Evolutionary conservation across 2,888 invertebrate genomes (phyloP).

Genomic region (Papilio elwesi): DNA sequence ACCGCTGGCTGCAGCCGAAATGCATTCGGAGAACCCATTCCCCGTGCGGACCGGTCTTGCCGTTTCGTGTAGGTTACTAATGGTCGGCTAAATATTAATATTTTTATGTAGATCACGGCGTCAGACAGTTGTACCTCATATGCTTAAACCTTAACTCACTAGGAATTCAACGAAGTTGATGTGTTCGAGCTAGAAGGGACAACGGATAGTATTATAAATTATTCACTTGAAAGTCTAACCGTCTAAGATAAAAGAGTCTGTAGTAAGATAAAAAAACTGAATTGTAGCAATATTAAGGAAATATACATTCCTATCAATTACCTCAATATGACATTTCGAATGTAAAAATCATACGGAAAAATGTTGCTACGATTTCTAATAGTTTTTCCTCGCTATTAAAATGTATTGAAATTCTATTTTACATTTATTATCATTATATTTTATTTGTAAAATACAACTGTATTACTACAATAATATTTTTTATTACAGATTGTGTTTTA

Average conservation of each 20-base stretch:
- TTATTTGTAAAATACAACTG: neutral
- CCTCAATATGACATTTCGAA: too few species aligned
- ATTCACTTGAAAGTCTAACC: neutral
- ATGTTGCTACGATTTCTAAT: neutral
- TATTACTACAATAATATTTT: neutral
- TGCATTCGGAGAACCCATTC: too few species aligned
- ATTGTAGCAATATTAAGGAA: neutral
- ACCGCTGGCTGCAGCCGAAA: too few species aligned
- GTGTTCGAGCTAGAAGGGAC: too few species aligned
- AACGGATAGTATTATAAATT: neutral
- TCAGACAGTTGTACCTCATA: slow-evolving; percentile 6
- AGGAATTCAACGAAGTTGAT: neutral
- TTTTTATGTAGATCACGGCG: slow-evolving; percentile 19
- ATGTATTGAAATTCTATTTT: neutral
- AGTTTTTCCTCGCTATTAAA: neutral
- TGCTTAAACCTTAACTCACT: neutral
- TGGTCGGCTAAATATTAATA: slow-evolving; percentile 30
- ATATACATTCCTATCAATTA: neutral
- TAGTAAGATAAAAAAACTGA: neutral
- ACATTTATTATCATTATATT: neutral
- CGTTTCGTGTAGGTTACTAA: slow-evolving; percentile 28
- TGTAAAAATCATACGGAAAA: too few species aligned
- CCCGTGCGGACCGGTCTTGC: slow-evolving; percentile 21
- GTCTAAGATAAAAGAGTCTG: neutral
- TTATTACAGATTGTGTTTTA: neutral